Conservation (phyloP, 2,888 invertebrate species). For the Machimus rusticus region DNA sequence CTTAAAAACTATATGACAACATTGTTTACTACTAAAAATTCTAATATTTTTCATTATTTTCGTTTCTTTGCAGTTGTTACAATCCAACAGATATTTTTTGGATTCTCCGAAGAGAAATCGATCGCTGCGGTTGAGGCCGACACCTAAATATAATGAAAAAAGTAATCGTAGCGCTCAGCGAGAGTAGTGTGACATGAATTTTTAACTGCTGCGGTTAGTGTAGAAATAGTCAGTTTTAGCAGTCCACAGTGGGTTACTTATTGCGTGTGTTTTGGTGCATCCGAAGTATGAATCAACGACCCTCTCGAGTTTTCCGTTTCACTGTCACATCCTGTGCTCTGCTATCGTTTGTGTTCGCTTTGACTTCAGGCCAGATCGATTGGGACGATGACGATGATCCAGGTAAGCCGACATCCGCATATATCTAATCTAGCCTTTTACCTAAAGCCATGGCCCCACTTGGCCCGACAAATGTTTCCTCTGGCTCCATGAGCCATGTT, state of each 20-base stretch:
- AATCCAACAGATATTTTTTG: background rate
- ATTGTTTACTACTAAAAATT: no score
- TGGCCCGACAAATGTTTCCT: background rate
- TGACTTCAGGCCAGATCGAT: conserved; percentile 63
- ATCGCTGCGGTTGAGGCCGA: background rate
- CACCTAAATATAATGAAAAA: background rate
- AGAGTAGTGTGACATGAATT: conserved; percentile 19
- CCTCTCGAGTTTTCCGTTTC: conserved; percentile 52
- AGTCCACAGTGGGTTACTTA: background rate
- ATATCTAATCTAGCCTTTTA: background rate
- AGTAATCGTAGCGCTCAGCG: background rate
- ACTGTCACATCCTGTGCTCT: conserved; percentile 54
- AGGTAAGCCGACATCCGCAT: conserved; percentile 55
- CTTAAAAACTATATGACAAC: no score
- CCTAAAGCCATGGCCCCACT: background rate
- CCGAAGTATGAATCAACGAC: conserved; percentile 51
- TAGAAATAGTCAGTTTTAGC: background rate
- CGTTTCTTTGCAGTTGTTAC: background rate
- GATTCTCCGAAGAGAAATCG: background rate
- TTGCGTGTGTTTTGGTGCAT: background rate
- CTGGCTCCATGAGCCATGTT: background rate
- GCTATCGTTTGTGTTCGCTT: conserved; percentile 56
- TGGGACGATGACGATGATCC: conserved; percentile 65
- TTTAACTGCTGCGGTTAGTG: background rate
- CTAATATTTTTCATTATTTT: background rate